Percentiles rank a stretch among this genome's conserved stretches.
Conservation (phyloP, 2,113 vertebrate genomes). For the Rhegmatorhina hoffmannsi region DNA sequence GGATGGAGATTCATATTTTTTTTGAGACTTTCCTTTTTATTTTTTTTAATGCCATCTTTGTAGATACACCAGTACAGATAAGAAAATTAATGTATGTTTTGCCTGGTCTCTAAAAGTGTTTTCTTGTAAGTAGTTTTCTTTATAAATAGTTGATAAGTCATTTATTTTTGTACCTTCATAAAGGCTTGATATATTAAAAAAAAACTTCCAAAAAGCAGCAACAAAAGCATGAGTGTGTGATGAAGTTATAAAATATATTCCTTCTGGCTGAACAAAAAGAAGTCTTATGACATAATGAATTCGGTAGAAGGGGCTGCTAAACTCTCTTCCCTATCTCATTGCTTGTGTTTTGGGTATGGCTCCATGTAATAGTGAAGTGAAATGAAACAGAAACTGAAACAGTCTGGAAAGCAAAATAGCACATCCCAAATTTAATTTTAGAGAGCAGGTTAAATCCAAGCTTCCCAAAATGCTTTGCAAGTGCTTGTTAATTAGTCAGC, state of each 20-base stretch:
- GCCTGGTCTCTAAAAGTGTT: not conserved
- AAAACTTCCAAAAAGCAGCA: not conserved
- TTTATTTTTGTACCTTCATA: not conserved
- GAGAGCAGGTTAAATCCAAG: not conserved
- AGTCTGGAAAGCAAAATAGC: not conserved
- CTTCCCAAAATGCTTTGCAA: not conserved
- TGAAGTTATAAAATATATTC: not conserved
- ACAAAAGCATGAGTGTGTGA: not conserved
- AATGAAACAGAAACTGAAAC: not conserved
- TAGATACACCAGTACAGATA: not conserved
- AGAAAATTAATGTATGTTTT: not conserved
- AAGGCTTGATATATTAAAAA: not conserved
- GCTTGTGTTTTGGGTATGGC: not conserved
- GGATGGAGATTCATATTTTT: not conserved
- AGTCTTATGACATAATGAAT: not conserved
- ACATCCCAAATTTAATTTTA: not conserved
- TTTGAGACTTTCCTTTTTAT: not conserved
- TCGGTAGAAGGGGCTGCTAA: not conserved
- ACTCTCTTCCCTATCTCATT: not conserved
- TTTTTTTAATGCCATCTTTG: not conserved
- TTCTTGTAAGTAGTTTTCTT: not conserved
- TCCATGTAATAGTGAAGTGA: not conserved
- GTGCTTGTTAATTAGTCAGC: not conserved
- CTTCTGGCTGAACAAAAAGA: not conserved
- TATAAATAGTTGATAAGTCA: not conserved